Base-by-base conservation (phyloP, 2,797 vertebrate species). In the Acanthurus lineatus region DNA sequence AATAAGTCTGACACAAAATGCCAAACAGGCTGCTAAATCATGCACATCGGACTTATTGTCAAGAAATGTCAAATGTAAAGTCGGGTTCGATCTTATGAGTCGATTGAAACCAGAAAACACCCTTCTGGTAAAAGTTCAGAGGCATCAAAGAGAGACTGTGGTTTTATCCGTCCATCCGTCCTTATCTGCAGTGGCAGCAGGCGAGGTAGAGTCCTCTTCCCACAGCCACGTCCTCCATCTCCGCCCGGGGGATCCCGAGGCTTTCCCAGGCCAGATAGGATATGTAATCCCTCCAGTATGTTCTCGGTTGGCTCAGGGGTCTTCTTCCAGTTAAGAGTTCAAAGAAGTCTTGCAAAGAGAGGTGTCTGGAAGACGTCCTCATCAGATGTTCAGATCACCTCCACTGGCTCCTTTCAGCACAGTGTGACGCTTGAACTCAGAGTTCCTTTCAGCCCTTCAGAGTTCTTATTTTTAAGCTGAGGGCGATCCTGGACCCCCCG, bases 151-250 rank as follows among this genome's bases (percentile, higher is more conserved):
- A 45, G 32, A 62, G n/a, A 73, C 25, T 6, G 57, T 20, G 72
- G 35, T 73, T 87, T 83, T 82, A 85, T 86, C 81, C 40, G 0
- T 71, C 67, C 58, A 58, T 89, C 86, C 52, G 22, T 86, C 81
- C 86, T 87, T 78, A 86, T 89, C 82, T 74, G 72, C 58, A 49
- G 40, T 79, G 51, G 44, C 80, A 89, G 85, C 81, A 73, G 79
- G 65, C 15, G 8, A 85, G 65, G 69, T 53, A 64, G 63, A 79
- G 68, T 73, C 69, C 22, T 73, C 61, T 61, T 72, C 11, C 56
- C 25, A 53, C 5, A 5, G 48, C 71, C 73, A 69, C 32, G 0
- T 88, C 69, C 68, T 72, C 45, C 67, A 70, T 76, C 53, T 77
- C 76, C 75, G 82, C 76, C 51, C 40, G 53, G 73, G 81, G 62